Conservation (phyloP, 2,888 invertebrate species). For the Leucophenga maculata region DNA sequence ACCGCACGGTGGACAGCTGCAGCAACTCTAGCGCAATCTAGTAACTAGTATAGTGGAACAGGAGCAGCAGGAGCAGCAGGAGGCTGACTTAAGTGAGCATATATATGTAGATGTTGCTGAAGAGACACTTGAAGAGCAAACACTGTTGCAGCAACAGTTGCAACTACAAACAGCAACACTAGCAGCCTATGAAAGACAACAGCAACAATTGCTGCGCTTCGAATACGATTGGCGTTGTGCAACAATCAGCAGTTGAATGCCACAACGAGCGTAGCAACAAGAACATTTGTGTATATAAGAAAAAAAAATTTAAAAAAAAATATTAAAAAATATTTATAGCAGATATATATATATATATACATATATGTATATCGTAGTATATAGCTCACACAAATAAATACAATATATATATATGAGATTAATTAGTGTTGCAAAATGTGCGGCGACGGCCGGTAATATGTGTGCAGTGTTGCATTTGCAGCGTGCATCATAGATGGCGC, state of each 20-base stretch:
- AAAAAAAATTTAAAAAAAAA: too few relatives aligned
- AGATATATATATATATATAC: too few relatives aligned
- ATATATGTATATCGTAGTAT: too few relatives aligned
- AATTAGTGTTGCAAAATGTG: too few relatives aligned
- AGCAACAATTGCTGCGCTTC: not conserved
- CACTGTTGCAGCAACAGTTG: conserved; percentile 24
- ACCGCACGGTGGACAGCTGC: conserved; percentile 61
- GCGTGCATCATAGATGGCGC: conserved; percentile 20
- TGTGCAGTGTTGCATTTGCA: conserved; percentile 18
- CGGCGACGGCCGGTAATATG: not conserved
- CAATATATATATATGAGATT: too few relatives aligned
- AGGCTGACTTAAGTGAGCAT: not conserved
- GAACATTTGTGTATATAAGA: too few relatives aligned
- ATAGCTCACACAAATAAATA: too few relatives aligned
- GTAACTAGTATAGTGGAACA: not conserved
- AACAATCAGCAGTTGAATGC: not conserved
- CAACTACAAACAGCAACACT: not conserved
- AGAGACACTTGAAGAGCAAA: conserved; percentile 27
- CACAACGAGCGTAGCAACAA: too few relatives aligned
- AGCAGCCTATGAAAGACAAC: not conserved
- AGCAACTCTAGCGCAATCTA: conserved; percentile 51
- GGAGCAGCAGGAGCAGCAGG: not conserved
- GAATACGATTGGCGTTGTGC: conserved; percentile 17
- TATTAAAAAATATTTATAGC: too few relatives aligned
- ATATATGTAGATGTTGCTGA: not conserved